Base-by-base conservation (phyloP, 2,113 vertebrate species). In the Siniperca chuatsi region DNA sequence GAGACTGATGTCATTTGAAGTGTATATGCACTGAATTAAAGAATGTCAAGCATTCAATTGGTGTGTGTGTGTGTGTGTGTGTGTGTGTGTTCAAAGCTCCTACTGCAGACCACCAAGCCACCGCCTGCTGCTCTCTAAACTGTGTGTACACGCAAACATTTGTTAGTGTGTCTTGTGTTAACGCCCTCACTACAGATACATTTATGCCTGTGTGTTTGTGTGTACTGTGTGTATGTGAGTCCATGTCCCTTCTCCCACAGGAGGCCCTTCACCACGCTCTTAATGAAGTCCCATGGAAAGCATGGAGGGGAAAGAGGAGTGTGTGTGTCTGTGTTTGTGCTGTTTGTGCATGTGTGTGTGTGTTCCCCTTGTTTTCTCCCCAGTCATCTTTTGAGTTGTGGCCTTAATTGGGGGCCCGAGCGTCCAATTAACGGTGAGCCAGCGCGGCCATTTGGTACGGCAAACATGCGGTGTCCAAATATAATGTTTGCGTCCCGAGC, bases 331-430 rank as follows among this genome's bases (percentile, higher is more conserved):
- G 57, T 75, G 84, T 29, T 29, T 29, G 29, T 29, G 29, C 29
- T 37, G 33, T 62, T 29, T 78, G 66, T 72, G 71, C 6, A 42
- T 55, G 73, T 37, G 62, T 75, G 73, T 55, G 61, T 48, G 61
- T 77, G 61, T 66, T 75, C 61, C 52, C 66, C 79, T 85, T 90
- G 81, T 92, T 92, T 90, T 76, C 54, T 88, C 89, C 94, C 95
- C 90, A 88, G 90, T 95, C 87, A 92, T 95, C 96, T 97, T 96
- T 94, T 93, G 95, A 96, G 96, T 94, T 90, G 13, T 87, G 91
- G 90, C 95, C 95, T 96, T 97, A 97, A 98, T 97, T 97, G 96
- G 95, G 95, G 96, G 95, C 96, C 90, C 95, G 93, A 96, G 96
- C 93, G 95, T 96, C 96, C 97, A 97, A 96, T 96, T 98, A 97